Percentiles rank a stretch among this genome's conserved stretches.
These are phyloP conservation scores for Cyrtorhinus lividipennis DNA, from an alignment of 1,140 invertebrate species.

Conservation along the genomic window DNA sequence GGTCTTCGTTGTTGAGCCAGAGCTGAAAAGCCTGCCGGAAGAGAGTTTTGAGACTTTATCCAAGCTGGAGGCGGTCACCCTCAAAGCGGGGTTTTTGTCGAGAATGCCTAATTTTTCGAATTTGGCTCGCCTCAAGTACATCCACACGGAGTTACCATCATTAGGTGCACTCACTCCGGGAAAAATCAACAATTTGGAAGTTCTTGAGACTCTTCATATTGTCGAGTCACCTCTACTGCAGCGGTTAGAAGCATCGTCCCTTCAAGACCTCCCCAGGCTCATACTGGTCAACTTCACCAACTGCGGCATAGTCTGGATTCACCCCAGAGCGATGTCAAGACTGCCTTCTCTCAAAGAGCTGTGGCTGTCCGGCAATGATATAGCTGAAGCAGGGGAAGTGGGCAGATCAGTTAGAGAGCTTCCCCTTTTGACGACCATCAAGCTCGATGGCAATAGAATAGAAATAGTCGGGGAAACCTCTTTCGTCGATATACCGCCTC, in stretches of 20 bases:
- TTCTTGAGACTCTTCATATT: constrained; percentile 58
- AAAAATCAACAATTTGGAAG: constrained; percentile 54
- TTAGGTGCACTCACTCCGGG: constrained; percentile 51
- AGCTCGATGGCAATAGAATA: constrained; percentile 54
- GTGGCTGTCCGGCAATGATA: constrained; percentile 50
- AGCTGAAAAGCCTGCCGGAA: constrained; percentile 55
- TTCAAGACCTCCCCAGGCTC: constrained; percentile 57
- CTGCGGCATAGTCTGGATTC: constrained; percentile 63
- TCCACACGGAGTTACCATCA: constrained; percentile 45
- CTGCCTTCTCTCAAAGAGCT: constrained; percentile 56
- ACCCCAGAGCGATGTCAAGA: constrained; percentile 54
- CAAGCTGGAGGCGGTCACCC: constrained; percentile 61
- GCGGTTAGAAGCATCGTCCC: constrained; percentile 51
- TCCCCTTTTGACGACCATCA: constrained; percentile 47
- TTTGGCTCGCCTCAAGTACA: constrained; percentile 39
- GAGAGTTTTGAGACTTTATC: constrained; percentile 59
- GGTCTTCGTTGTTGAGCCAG: constrained; percentile 66
- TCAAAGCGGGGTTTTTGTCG: constrained; percentile 52
- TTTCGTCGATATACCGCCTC: constrained; percentile 59
- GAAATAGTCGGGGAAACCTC: constrained; percentile 53
- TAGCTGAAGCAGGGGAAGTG: constrained; percentile 59
- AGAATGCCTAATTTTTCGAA: constrained; percentile 50
- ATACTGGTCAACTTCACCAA: constrained; percentile 57
- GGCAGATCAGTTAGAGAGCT: constrained; percentile 60
- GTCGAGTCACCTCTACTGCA: constrained; percentile 47